Evolutionary conservation across 2,888 invertebrate species (phyloP), one percentile per base, ranked within the genome.

Genomic region (Hyposoter didymator): DNA sequence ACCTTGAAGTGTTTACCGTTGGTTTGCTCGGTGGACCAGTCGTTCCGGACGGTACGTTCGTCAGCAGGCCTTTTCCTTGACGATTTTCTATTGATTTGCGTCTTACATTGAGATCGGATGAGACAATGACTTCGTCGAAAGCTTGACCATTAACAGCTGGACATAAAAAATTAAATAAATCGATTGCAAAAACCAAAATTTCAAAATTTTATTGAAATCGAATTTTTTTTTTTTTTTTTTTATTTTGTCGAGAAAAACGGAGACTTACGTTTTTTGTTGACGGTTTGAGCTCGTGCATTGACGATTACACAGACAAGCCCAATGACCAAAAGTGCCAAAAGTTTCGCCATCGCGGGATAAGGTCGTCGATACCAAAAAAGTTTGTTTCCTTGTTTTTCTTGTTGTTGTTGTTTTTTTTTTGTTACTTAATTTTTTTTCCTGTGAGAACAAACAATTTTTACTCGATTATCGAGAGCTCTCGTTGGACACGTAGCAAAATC

Each of bases 121-220:
- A 92, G 45, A 94, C 94, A 12, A 94, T 92, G 47, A 94, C 94
- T 92, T 94, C 94, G 87, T 94, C 94, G 87, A 94, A 94, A 28
- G 94, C 91, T 84, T 92, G 92, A 84, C 94, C 94, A 81, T 91
- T 89, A 82, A 90, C 88, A 73, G 91, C 94, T 93, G 12, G 1
- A 1, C 84, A 66, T 32, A n/a, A 52, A 70, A 22, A 55, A 55
- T 17, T 49, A 0, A 4, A 49, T 49, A 2, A n/a, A 49, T 49
- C 4, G 1, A 49, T 49, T n/a, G 5, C 17, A 49, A 49, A n/a
- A 49, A 6, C 5, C 39, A 10, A 39, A n/a, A 49, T 47, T 47
- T 47, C 14, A 17, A 47, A 47, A 47, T 47, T 45, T 8, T 45
- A 55, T 55, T 19, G 0, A 55, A 59, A 28, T 14, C 62, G 1